These are phyloP conservation scores for Sebastes vulpes DNA, from an alignment of 2,797 vertebrate genomes.

Conservation along the genomic window DNA sequence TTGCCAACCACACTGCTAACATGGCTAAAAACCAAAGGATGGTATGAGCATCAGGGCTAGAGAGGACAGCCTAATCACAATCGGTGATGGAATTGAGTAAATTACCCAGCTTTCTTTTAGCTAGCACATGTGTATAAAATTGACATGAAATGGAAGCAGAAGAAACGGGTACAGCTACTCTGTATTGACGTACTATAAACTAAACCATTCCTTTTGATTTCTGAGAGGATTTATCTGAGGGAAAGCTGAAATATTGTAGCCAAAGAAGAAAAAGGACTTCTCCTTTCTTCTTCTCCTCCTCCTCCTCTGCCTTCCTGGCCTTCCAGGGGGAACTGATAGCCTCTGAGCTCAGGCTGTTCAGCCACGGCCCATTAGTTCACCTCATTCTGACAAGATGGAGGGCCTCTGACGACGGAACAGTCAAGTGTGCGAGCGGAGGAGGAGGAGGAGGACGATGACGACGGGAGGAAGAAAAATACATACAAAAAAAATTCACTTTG, in stretches of 20 bases:
- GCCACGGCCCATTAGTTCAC: slow-evolving; percentile 76
- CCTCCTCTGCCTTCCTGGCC: slow-evolving; percentile 44
- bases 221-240: slow-evolving; percentile 7
- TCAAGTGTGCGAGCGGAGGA: slow-evolving; percentile 46
- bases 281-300: slow-evolving; percentile 21
- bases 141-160: slow-evolving; percentile 6
- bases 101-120: slow-evolving; percentile 1
- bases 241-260: slow-evolving; percentile 29
- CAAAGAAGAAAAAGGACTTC: slow-evolving; percentile 17
- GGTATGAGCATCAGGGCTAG: not conserved
- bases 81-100: not conserved
- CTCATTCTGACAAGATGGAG: slow-evolving; percentile 81
- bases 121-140: not conserved
- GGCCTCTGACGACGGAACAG: slow-evolving; percentile 67
- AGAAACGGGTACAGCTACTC: not conserved
- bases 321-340: slow-evolving; percentile 74
- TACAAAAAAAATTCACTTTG: slow-evolving; percentile 34
- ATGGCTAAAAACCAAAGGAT: not conserved
- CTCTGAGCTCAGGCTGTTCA: slow-evolving; percentile 74
- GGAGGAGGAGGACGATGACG: not conserved
- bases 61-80: not conserved
- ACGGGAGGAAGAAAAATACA: slow-evolving; percentile 29
- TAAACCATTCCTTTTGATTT: slow-evolving; percentile 38
- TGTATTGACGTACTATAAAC: not conserved
- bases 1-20: too few species aligned